Percentiles rank a stretch among this genome's conserved stretches.
phyloP scores from a whole-genome alignment of 37 sponge, comb jelly and placozoan species.

The Aplysina aerophoba region DNA sequence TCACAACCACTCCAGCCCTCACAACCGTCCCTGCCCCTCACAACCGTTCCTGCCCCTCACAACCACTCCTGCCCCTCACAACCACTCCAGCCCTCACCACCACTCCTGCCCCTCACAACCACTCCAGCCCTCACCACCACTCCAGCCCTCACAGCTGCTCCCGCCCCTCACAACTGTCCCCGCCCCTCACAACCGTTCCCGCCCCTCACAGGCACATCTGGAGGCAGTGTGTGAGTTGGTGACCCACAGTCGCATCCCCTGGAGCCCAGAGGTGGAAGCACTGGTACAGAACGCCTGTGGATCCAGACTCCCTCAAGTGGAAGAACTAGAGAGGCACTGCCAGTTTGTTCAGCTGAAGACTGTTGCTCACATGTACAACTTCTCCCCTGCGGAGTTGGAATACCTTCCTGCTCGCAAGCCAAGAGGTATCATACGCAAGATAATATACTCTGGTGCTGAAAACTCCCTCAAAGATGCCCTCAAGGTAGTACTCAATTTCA shows the following conservation, averaged over 20 bases:
- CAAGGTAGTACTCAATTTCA: not conserved
- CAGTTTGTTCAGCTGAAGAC: slow-evolving; percentile 54
- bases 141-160: not conserved
- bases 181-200: not conserved
- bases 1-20: slow-evolving; percentile 14
- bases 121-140: too few relatives aligned
- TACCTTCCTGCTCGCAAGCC: slow-evolving; percentile 41
- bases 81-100: too few relatives aligned
- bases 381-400: slow-evolving; percentile 42
- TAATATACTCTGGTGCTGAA: not conserved
- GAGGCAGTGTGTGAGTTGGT: slow-evolving; percentile 56
- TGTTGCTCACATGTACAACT: slow-evolving; percentile 57
- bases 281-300: slow-evolving; percentile 52
- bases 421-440: slow-evolving; percentile 10
- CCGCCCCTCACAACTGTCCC: not conserved
- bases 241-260: slow-evolving; percentile 30
- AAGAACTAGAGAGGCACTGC: slow-evolving; percentile 54
- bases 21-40: not conserved
- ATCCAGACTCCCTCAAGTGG: slow-evolving; percentile 28
- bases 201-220: slow-evolving; percentile 35
- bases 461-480: slow-evolving; percentile 7
- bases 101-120: not conserved
- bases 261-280: slow-evolving; percentile 64
- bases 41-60: too few relatives aligned
- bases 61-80: not conserved